phyloP scores from a whole-genome alignment of 2,797 vertebrate genomes.

The Epinephelus awoara region DNA sequence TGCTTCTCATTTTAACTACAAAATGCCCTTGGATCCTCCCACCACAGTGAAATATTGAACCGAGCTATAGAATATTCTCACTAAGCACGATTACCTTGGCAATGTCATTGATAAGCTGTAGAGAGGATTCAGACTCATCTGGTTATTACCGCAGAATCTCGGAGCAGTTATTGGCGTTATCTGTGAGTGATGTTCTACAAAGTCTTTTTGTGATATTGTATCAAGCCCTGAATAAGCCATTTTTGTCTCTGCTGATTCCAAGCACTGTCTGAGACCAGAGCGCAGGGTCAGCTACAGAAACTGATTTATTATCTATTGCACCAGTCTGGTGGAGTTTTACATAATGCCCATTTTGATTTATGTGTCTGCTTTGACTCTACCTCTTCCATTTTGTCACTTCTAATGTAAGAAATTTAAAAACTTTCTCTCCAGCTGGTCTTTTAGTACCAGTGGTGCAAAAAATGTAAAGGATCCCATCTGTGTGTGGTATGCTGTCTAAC shows the following conservation, averaged over 20 bases:
- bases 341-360: slow-evolving; percentile 10
- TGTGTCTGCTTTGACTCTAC: not conserved
- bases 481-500: not conserved
- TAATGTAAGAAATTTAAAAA: not conserved
- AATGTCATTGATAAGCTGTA: slow-evolving; percentile 67
- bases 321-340: slow-evolving; percentile 21
- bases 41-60: slow-evolving; percentile 58
- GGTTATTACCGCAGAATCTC: slow-evolving; percentile 64
- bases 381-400: not conserved
- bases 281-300: slow-evolving; percentile 31
- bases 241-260: slow-evolving; percentile 28
- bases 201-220: slow-evolving; percentile 56
- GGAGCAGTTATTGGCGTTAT: slow-evolving; percentile 64
- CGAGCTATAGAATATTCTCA: slow-evolving; percentile 58
- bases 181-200: slow-evolving; percentile 64
- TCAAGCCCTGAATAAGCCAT: slow-evolving; percentile 38
- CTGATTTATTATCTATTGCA: slow-evolving; percentile 33
- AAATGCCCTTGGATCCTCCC: slow-evolving; percentile 58
- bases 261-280: slow-evolving; percentile 9
- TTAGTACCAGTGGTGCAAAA: not conserved
- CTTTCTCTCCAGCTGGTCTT: not conserved
- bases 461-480: not conserved
- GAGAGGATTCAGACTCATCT: slow-evolving; percentile 60
- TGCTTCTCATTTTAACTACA: slow-evolving; percentile 54
- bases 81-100: slow-evolving; percentile 63